Base-by-base conservation (phyloP, 2,113 vertebrate species). In the Gobius niger region DNA sequence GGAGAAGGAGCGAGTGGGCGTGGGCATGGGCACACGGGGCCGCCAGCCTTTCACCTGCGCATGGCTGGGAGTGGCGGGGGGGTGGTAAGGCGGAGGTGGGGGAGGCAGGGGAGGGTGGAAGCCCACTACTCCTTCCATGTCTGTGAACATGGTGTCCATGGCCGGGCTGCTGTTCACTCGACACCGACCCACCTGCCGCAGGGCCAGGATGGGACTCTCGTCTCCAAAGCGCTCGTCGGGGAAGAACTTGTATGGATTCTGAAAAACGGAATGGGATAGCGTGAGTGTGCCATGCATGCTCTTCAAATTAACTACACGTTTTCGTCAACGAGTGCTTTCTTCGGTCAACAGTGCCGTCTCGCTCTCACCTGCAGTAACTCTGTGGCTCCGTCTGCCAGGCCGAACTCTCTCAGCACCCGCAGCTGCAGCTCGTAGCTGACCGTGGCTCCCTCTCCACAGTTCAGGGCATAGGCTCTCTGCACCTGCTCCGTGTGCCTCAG, bases 201-300 rank as follows among this genome's bases (percentile, higher is more conserved):
- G 54, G 12, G 95, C 95, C 89, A 98, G 91, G 63, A 98, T 95
- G 0, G 98, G 98, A 91, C 98, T 99, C 90, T 98, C 98, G 0
- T 98, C 98, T 70, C 98, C 97, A 82, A 99, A 99, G 14, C 96
- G 93, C 79, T 99, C 98, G 54, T 98, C 97, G 0, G 98, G 98
- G 81, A 99, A 99, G 90, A 99, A 99, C 83, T 99, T 99, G 90
- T 96, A 96, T 40, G 98, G 98, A 89, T 98, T 99, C 97, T 99
- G 66, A 65, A 75, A 64, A 16, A 24, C 0, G 7, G 51, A 50
- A 75, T 19, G 40, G 7, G 11, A 8, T 63, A 9, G 10, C 65
- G 6, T 19, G n/a, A 41, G n/a, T 7, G 24, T 34, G 24, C 24
- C 24, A 34, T 34, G 24, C 2, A 34, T 34, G 24, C 5, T 34